Evolutionary conservation across 2,888 invertebrate species (phyloP).

Genomic region (Acrobasis suavella): DNA sequence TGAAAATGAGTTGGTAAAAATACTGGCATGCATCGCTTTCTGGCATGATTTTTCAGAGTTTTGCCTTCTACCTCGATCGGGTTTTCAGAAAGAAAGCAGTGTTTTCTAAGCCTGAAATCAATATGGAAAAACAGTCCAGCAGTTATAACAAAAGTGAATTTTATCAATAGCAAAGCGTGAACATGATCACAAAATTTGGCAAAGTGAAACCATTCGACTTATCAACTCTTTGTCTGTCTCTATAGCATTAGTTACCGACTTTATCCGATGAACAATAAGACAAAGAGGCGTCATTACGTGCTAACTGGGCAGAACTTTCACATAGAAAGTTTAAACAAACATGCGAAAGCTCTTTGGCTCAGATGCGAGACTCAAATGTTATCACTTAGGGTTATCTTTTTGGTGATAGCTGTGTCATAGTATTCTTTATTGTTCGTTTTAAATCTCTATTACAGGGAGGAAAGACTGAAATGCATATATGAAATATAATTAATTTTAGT

Average conservation of each 20-base stretch:
- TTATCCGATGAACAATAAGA: conserved; percentile 18
- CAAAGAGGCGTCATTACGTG: conserved; percentile 9
- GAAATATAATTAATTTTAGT: no score
- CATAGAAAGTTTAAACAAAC: conserved; percentile 37
- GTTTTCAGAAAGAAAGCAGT: no score
- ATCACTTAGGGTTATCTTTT: background rate
- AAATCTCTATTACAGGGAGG: no score
- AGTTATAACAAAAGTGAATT: background rate
- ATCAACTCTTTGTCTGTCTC: background rate
- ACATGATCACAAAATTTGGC: conserved; percentile 4
- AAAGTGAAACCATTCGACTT: conserved; percentile 3
- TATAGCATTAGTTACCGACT: background rate
- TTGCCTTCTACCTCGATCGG: no score
- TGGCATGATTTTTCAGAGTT: no score
- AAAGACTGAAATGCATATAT: no score
- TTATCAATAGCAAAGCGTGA: background rate
- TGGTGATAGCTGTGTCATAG: background rate
- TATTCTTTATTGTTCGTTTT: no score
- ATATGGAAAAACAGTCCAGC: no score
- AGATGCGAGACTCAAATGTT: conserved; percentile 8
- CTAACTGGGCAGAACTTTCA: conserved; percentile 37
- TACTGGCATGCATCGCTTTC: no score
- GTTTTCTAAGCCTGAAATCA: no score
- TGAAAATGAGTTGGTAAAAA: no score
- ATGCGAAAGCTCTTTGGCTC: conserved; percentile 28